Evolutionary conservation across 1,140 invertebrate species (phyloP).

Genomic region (Ips typographus): DNA sequence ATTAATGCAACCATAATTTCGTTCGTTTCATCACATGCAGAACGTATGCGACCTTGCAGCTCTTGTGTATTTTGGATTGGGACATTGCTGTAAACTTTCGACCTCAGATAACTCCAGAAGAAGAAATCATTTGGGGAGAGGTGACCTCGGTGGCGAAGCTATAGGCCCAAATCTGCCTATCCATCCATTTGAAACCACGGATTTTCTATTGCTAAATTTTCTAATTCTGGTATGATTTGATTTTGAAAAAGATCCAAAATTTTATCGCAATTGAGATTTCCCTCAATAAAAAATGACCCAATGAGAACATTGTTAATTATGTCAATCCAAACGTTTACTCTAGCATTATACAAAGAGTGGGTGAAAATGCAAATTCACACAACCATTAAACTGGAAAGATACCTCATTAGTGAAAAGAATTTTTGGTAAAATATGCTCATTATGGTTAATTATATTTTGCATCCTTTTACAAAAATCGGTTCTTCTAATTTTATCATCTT

Average conservation of each 20-base stretch:
- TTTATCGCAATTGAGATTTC: slow-evolving; percentile 2
- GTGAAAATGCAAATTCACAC: not conserved
- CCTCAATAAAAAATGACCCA: slow-evolving; percentile 1
- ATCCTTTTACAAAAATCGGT: too few relatives aligned
- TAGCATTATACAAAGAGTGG: not conserved
- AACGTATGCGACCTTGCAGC: not conserved
- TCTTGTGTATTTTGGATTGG: not conserved
- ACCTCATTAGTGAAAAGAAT: not conserved
- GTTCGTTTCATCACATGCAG: not conserved
- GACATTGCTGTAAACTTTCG: slow-evolving; percentile 1
- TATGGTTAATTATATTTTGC: not conserved
- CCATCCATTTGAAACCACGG: not conserved
- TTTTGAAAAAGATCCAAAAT: slow-evolving; percentile 5
- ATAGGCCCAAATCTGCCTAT: slow-evolving; percentile 7
- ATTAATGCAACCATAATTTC: too few relatives aligned
- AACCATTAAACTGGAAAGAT: slow-evolving; percentile 1
- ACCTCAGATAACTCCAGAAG: not conserved
- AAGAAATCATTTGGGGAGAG: not conserved
- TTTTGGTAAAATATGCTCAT: not conserved
- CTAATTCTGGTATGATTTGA: slow-evolving; percentile 5
- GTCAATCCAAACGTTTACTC: slow-evolving; percentile 2
- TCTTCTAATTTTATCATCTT: not conserved
- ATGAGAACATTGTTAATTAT: slow-evolving; percentile 5
- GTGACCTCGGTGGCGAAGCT: not conserved
- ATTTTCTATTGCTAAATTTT: slow-evolving; percentile 2